These are phyloP conservation scores for Chironomus riparius DNA, from an alignment of 2,888 invertebrate genomes.

Conservation along the genomic window DNA sequence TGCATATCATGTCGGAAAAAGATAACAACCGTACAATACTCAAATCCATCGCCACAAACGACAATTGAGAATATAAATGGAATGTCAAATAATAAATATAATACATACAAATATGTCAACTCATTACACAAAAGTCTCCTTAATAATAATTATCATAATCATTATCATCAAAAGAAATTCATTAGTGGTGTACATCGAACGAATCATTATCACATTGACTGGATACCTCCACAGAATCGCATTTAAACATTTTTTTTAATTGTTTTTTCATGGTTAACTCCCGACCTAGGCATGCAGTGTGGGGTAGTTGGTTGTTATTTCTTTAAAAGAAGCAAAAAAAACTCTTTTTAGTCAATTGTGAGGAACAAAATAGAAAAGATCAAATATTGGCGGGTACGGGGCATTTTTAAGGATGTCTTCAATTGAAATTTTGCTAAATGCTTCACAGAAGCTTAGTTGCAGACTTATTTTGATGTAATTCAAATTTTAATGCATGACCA, in stretches of 20 bases:
- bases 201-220: conserved; percentile 9
- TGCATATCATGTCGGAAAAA: conserved; percentile 41
- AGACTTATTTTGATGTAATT: too few relatives aligned
- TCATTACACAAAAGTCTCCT: conserved; percentile 18
- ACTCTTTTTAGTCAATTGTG: too few relatives aligned
- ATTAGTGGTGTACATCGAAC: conserved; percentile 23
- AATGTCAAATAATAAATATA: conserved; percentile 7
- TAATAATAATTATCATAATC: conserved; percentile 13
- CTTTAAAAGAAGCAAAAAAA: too few relatives aligned
- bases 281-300: too few relatives aligned
- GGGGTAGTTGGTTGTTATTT: too few relatives aligned
- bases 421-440: too few relatives aligned
- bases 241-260: not conserved
- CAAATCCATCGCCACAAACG: conserved; percentile 5
- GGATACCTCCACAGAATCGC: conserved; percentile 20
- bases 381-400: too few relatives aligned
- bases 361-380: too few relatives aligned
- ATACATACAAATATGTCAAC: conserved; percentile 15
- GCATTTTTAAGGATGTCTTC: too few relatives aligned
- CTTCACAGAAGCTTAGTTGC: not conserved
- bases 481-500: too few relatives aligned
- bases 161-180: conserved; percentile 3
- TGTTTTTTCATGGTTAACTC: too few relatives aligned
- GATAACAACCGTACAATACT: conserved; percentile 23
- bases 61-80: conserved; percentile 18